These are phyloP conservation scores for Athetis lepigone DNA, from an alignment of 2,888 invertebrate species.

Conservation along the genomic window DNA sequence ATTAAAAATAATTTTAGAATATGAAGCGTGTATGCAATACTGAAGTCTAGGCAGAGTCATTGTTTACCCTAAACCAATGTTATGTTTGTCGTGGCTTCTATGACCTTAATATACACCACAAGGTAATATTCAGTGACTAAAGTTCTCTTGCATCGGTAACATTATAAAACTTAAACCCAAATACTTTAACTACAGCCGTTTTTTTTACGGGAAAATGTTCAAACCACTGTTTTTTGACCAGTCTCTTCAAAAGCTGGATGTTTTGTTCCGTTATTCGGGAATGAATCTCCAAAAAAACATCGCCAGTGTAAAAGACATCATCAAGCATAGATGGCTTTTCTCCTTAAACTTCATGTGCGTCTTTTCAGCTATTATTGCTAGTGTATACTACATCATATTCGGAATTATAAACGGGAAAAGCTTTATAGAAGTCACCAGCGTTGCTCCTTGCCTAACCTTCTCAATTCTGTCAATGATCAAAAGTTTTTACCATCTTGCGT, in stretches of 20 bases:
- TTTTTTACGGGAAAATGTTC: slow-evolving; percentile 25
- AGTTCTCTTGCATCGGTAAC: slow-evolving; percentile 9
- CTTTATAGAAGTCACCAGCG: slow-evolving; percentile 67
- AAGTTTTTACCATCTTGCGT: slow-evolving; percentile 55
- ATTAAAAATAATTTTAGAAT: background rate
- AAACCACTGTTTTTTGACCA: slow-evolving; percentile 56
- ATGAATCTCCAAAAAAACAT: slow-evolving; percentile 60
- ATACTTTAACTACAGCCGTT: background rate
- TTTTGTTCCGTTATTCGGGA: slow-evolving; percentile 63
- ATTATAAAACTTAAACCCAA: background rate
- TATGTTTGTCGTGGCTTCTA: slow-evolving; percentile 3
- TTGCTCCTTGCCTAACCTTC: slow-evolving; percentile 67
- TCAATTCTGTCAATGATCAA: slow-evolving; percentile 64
- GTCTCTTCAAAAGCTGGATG: slow-evolving; percentile 61
- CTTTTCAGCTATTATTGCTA: slow-evolving; percentile 53
- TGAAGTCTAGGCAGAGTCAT: slow-evolving; percentile 17
- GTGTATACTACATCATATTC: slow-evolving; percentile 58
- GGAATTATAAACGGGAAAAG: slow-evolving; percentile 60
- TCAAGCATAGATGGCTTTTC: slow-evolving; percentile 64
- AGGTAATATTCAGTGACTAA: slow-evolving; percentile 3
- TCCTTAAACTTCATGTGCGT: slow-evolving; percentile 65
- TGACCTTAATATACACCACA: slow-evolving; percentile 1
- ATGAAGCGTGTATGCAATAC: slow-evolving; percentile 29
- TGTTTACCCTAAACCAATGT: slow-evolving; percentile 42
- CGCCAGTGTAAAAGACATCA: slow-evolving; percentile 39